A percentile compares a stretch with the other conserved stretches of the same genome.
These are phyloP conservation scores for Dysmachus trigonus DNA, from an alignment of 2,888 invertebrate species.

Conservation along the genomic window DNA sequence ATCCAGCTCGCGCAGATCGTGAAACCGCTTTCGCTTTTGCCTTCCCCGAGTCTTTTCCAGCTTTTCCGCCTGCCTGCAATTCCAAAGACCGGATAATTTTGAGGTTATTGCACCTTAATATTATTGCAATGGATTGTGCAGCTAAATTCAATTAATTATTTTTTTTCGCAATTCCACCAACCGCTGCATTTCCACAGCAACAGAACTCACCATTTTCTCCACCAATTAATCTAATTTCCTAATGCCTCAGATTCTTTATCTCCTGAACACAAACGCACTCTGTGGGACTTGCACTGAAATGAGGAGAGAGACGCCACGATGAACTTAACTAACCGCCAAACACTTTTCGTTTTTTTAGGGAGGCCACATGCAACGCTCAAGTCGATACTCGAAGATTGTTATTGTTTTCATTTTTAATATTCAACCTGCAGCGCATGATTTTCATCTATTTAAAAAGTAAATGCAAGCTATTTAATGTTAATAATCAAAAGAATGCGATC, in stretches of 20 bases:
- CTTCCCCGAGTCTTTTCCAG: constrained; percentile 99
- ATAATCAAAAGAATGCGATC: background rate
- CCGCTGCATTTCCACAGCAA: background rate
- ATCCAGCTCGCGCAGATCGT: constrained; percentile 96
- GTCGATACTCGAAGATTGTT: background rate
- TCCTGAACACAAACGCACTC: constrained; percentile 51
- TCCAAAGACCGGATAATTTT: constrained; percentile 39
- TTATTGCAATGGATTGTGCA: background rate
- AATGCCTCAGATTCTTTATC: background rate
- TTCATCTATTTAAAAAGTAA: background rate
- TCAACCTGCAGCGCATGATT: background rate
- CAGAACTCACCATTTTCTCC: constrained; percentile 30
- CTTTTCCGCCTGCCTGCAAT: constrained; percentile 98
- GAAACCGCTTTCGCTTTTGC: constrained; percentile 99
- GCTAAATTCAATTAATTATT: background rate
- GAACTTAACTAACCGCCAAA: constrained; percentile 44
- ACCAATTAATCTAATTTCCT: constrained; percentile 3
- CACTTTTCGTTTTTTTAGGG: constrained; percentile 12
- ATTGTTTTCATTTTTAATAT: background rate
- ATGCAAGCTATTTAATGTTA: background rate
- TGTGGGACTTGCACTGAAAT: constrained; percentile 59
- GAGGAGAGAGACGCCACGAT: constrained; percentile 59
- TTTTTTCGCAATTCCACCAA: background rate
- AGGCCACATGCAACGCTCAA: background rate
- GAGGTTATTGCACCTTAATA: constrained; percentile 3